These are phyloP conservation scores for Peromyscus polionotus DNA, from an alignment of 2,113 vertebrate genomes.

Conservation along the genomic window DNA sequence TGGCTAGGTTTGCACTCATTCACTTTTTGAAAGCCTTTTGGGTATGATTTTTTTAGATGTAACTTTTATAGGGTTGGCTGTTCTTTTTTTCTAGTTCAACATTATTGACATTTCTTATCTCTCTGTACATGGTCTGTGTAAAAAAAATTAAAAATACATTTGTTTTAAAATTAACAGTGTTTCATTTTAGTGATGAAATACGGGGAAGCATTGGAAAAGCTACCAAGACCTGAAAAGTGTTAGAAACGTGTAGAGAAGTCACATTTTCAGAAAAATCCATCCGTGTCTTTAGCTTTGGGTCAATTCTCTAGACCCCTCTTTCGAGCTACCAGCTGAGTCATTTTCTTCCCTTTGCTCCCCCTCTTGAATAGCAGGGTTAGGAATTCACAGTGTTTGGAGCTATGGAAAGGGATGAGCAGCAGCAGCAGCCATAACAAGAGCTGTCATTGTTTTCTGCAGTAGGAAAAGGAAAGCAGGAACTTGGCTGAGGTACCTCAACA, in stretches of 20 bases:
- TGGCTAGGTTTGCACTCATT: background rate
- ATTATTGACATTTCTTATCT: slow-evolving; percentile 18
- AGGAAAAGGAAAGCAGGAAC: background rate
- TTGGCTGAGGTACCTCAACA: background rate
- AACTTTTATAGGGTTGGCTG: slow-evolving; percentile 48
- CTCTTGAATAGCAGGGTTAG: background rate
- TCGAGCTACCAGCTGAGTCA: background rate
- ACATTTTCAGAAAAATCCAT: slow-evolving; percentile 11
- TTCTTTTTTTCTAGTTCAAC: slow-evolving; percentile 39
- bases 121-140: background rate
- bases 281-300: background rate
- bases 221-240: background rate
- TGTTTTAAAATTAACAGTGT: background rate
- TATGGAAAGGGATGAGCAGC: background rate
- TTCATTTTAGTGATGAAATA: background rate
- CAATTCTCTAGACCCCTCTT: background rate
- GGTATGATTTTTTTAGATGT: slow-evolving; percentile 54
- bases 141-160: background rate
- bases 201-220: background rate
- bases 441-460: background rate
- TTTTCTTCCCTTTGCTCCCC: background rate
- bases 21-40: background rate
- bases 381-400: slow-evolving; percentile 1
- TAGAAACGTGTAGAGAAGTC: background rate
- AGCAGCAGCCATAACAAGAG: background rate